Base-by-base conservation (phyloP, 2,113 vertebrate genomes). In the Solea solea region DNA sequence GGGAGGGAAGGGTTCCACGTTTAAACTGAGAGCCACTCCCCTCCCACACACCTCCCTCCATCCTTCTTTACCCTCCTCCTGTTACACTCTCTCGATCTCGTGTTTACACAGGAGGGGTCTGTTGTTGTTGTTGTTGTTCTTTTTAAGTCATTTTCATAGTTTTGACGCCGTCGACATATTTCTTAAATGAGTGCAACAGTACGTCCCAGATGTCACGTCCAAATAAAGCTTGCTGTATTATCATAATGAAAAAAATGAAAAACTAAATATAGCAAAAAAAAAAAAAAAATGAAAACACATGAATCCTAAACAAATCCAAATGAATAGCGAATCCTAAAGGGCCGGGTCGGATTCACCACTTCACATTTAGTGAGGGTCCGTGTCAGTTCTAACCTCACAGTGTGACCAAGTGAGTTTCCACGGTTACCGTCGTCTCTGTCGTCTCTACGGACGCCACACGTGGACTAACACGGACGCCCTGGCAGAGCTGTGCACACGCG, bases 151-250 rank as follows among this genome's bases (percentile, higher is more conserved):
- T 87, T 89, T 64, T 52, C 44, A 79, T 74, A 84, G 73, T 72
- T 86, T 63, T 54, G 59, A 78, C 68, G 63, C 79, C 52, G 80
- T 85, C 60, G 57, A 65, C 76, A 64, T 80, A 21, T 72, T 82
- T 84, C 9, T 68, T 79, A 68, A 52, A 53, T 63, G 61, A 62
- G 87, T 91, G 90, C 91, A 93, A 93, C 90, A 89, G 83, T 90
- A 86, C 71, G 89, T 92, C 94, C 90, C 92, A 92, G 94, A 91
- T 94, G 90, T 93, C 91, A 92, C 76, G 85, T 92, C 90, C 90
- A 91, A 94, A 95, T 90, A 93, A 91, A 86, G 94, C 95, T 96
- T 96, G 95, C 95, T 95, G 95, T 80, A 67, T 86, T 64, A 58
- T 90, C 56, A 77, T 61, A 60, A 77, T 74, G 69, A 81, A 54